phyloP scores from a whole-genome alignment of 2,113 vertebrate genomes.

The Gambusia affinis region DNA sequence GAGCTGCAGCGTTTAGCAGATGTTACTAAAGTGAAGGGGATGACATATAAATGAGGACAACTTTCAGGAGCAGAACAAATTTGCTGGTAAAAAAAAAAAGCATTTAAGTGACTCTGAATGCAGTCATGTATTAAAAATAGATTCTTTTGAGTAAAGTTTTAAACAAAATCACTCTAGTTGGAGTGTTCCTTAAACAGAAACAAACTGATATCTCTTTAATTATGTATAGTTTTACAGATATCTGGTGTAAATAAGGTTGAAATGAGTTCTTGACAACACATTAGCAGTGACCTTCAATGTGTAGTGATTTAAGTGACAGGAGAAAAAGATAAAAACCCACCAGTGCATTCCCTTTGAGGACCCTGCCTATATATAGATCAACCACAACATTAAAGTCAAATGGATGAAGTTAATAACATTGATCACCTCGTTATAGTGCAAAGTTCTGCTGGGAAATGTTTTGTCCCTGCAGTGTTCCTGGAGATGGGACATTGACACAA shows the following conservation, averaged over 20 bases:
- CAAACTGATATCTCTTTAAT: not conserved
- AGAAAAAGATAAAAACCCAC: constrained; percentile 38
- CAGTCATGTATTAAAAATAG: not conserved
- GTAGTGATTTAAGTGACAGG: constrained; percentile 4
- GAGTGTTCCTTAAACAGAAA: not conserved
- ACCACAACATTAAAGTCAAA: not conserved
- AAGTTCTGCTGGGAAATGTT: not conserved
- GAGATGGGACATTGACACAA: not conserved
- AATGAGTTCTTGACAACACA: not conserved
- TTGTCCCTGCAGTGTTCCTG: not conserved
- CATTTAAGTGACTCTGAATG: not conserved
- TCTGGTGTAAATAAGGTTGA: not conserved
- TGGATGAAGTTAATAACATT: not conserved
- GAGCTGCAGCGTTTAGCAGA: constrained; percentile 16
- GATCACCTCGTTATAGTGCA: not conserved
- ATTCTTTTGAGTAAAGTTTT: not conserved
- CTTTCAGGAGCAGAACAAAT: constrained; percentile 8
- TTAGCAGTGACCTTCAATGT: constrained; percentile 2
- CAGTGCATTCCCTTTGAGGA: constrained; percentile 23
- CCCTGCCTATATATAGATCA: constrained; percentile 1
- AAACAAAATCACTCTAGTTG: not conserved
- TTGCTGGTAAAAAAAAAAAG: not conserved
- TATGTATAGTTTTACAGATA: not conserved
- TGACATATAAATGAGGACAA: not conserved
- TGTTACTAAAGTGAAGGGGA: constrained; percentile 2